These are phyloP conservation scores for Geotrupes spiniger DNA, from an alignment of 2,888 invertebrate species.

Conservation along the genomic window DNA sequence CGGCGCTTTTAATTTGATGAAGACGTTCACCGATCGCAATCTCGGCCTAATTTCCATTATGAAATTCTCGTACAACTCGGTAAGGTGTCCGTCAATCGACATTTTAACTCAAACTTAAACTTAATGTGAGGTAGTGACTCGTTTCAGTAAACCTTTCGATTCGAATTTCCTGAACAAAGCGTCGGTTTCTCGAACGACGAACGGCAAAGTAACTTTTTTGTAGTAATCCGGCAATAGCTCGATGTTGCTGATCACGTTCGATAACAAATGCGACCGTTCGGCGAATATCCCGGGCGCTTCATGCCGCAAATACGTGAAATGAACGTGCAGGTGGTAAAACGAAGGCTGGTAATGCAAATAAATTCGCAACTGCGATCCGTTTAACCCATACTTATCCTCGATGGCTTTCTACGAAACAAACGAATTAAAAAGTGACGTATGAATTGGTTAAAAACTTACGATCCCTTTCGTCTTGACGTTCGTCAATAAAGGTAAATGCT, in stretches of 20 bases:
- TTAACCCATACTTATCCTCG: conserved; percentile 70
- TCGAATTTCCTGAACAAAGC: conserved; percentile 66
- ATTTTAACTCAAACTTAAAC: no score
- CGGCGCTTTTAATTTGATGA: conserved; percentile 50
- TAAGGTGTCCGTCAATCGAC: neutral
- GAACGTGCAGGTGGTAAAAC: conserved; percentile 94
- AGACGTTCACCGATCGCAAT: conserved; percentile 60
- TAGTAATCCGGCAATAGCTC: conserved; percentile 82
- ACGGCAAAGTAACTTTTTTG: conserved; percentile 75
- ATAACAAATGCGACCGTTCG: conserved; percentile 83
- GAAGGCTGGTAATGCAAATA: conserved; percentile 96
- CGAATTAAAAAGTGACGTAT: no score
- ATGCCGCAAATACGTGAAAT: conserved; percentile 79
- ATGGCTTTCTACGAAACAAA: conserved; percentile 65
- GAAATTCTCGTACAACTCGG: conserved; percentile 13
- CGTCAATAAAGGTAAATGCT: conserved; percentile 77
- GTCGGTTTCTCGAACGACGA: conserved; percentile 74
- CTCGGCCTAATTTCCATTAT: conserved; percentile 56
- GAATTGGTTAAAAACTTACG: conserved; percentile 53
- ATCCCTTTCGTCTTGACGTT: conserved; percentile 75
- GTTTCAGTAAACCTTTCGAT: conserved; percentile 55
- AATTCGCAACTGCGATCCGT: conserved; percentile 69
- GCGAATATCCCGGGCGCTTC: conserved; percentile 80
- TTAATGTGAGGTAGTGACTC: conserved; percentile 40
- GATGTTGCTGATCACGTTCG: conserved; percentile 88